Conservation (phyloP, 2,113 vertebrate species). For the Dicaeum eximium region DNA sequence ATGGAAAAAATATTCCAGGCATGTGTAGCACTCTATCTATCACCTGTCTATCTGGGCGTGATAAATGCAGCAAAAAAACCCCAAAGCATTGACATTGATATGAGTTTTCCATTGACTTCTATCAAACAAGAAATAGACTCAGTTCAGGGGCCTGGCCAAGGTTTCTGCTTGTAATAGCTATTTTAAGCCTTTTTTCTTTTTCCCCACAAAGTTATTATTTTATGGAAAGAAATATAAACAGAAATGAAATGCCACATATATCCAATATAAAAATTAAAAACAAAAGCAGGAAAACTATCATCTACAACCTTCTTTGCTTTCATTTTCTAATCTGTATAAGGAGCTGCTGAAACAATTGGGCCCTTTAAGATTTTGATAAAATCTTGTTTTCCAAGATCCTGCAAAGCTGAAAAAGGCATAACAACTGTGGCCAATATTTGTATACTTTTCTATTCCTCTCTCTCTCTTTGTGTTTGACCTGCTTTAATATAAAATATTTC, state of each 20-base stretch:
- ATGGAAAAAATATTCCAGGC: background rate
- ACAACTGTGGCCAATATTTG: background rate
- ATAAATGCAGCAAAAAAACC: background rate
- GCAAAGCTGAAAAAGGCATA: background rate
- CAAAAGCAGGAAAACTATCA: background rate
- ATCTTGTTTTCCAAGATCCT: slow-evolving; percentile 3
- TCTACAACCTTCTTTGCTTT: background rate
- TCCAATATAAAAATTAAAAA: background rate
- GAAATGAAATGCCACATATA: background rate
- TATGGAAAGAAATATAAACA: background rate
- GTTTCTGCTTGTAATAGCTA: background rate
- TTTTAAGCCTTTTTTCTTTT: background rate
- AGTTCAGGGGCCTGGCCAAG: background rate
- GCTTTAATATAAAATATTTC: slow-evolving; percentile 1
- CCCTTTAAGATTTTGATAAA: slow-evolving; percentile 7
- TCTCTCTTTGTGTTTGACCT: background rate
- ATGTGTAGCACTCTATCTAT: background rate
- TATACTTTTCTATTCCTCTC: background rate
- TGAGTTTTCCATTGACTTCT: background rate
- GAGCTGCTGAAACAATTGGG: background rate
- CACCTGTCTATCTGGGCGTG: background rate
- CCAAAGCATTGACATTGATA: background rate
- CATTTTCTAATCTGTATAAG: background rate
- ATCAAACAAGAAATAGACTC: background rate
- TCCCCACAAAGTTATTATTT: background rate